Evolutionary conservation across 2,797 vertebrate genomes (phyloP), one percentile per base, ranked within the genome.

Genomic region (Sarcoramphus papa): DNA sequence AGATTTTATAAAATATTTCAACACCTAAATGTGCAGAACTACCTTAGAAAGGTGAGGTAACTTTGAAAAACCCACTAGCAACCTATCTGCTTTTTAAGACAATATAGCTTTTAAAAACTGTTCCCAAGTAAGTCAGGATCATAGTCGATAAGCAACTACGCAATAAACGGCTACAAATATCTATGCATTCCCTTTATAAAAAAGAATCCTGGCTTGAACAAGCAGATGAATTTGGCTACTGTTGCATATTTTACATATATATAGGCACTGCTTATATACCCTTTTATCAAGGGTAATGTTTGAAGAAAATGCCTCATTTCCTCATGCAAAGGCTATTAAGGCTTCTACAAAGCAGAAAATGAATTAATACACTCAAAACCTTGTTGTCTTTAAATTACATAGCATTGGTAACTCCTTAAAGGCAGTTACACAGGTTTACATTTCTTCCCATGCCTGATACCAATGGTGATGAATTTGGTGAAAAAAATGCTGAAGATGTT

Each of bases 271-370:
- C 37, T 30, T 83, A 77, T 35, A 15, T 68, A 48, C 37, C 37
- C 10, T 37, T 37, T 37, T 37, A 37, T 37, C 16, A 92, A 92
- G 25, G 31, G 10, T 33, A 77, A 72, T 65, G 14, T 70, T 92
- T 95, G 60, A 95, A 86, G 30, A 88, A 95, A 86, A 92, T 47
- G 41, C 23, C 24, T 85, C 51, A 88, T 93, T 95, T 93, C 65
- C 31, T 31, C 7, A 56, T 69, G 28, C 16, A 90, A 80, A 56
- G 11, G 6, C 30, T 78, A 54, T 73, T 88, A 88, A 84, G 33
- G 30, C 5, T 81, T 91, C 85, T 74, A 45, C 47, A 92, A 96
- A 94, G 70, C 47, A 92, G 51, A 90, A 95, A 92, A 95, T 80
- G 0, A 72, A 62, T 63, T 73, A 78, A 78, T 75, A 51, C 6